Evolutionary conservation across 2,797 vertebrate genomes (phyloP).

Genomic region (Coluber constrictor): DNA sequence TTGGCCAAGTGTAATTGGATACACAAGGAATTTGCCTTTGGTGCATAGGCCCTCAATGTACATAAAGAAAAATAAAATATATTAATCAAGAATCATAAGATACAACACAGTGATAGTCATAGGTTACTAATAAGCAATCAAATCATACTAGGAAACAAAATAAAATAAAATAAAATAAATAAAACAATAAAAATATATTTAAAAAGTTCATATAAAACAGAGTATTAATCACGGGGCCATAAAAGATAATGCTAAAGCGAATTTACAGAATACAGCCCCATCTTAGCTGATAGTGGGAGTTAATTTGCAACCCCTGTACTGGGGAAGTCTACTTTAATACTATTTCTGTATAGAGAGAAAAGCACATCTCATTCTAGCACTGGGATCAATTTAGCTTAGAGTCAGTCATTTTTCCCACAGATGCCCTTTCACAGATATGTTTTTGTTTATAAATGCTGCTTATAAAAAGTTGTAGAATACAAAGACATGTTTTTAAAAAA

Average conservation of each 20-base stretch:
- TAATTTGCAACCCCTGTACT: not conserved
- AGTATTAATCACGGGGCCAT: not conserved
- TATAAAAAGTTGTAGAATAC: not conserved
- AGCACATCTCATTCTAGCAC: not conserved
- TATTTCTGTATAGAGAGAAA: not conserved
- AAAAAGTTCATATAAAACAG: not conserved
- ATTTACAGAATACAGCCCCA: not conserved
- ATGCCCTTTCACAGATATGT: not conserved
- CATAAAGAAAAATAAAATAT: too few species aligned
- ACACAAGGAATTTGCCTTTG: too few species aligned
- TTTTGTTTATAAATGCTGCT: not conserved
- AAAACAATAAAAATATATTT: not conserved
- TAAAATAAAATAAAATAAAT: too few species aligned
- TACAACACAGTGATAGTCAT: too few species aligned
- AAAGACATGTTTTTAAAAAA: not conserved
- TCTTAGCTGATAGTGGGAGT: not conserved
- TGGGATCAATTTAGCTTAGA: not conserved
- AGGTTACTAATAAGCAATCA: too few species aligned
- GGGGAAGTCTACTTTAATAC: not conserved
- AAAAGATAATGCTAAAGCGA: not conserved
- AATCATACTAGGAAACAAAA: too few species aligned
- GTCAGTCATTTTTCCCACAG: not conserved
- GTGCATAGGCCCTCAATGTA: too few species aligned
- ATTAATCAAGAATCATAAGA: too few species aligned
- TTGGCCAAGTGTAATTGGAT: too few species aligned